A percentile compares a stretch with the other conserved stretches of the same genome.
These are phyloP conservation scores for Acomys russatus DNA, from an alignment of 2,797 vertebrate species.

Conservation along the genomic window DNA sequence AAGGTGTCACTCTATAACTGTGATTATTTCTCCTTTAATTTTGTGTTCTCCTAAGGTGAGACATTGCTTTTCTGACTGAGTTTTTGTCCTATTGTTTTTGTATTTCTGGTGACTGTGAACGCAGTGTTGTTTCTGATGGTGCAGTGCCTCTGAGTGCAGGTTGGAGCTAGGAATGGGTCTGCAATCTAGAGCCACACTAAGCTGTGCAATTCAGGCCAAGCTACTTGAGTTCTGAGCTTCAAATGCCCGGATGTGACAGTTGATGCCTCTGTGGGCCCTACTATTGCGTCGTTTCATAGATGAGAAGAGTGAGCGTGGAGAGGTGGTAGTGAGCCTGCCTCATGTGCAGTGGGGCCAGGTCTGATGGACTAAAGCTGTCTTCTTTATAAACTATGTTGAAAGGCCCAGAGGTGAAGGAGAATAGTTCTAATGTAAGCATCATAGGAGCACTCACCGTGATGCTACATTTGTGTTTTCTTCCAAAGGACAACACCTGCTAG, in stretches of 20 bases:
- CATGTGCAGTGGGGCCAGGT: not conserved
- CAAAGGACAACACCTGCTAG: not conserved
- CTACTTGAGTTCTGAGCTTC: constrained; percentile 50
- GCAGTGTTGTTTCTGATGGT: not conserved
- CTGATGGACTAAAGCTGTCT: not conserved
- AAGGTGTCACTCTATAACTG: constrained; percentile 20
- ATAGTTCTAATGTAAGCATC: constrained; percentile 2
- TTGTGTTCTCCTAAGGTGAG: not conserved
- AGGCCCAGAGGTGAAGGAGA: not conserved
- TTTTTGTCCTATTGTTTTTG: not conserved
- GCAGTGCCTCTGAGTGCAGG: not conserved
- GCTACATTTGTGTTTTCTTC: constrained; percentile 29
- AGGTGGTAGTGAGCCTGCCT: not conserved
- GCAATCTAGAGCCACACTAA: not conserved
- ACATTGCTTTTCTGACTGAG: not conserved
- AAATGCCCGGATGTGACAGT: constrained; percentile 30
- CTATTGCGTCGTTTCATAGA: not conserved
- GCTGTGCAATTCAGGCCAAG: not conserved
- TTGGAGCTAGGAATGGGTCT: not conserved
- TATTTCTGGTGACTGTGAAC: not conserved
- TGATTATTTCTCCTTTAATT: not conserved
- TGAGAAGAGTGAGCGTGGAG: constrained; percentile 20
- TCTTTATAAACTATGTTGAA: not conserved
- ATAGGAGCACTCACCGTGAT: not conserved
- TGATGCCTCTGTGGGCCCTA: not conserved